Evolutionary conservation across 2,888 invertebrate genomes (phyloP).

Genomic region (Andrena hattorfiana): DNA sequence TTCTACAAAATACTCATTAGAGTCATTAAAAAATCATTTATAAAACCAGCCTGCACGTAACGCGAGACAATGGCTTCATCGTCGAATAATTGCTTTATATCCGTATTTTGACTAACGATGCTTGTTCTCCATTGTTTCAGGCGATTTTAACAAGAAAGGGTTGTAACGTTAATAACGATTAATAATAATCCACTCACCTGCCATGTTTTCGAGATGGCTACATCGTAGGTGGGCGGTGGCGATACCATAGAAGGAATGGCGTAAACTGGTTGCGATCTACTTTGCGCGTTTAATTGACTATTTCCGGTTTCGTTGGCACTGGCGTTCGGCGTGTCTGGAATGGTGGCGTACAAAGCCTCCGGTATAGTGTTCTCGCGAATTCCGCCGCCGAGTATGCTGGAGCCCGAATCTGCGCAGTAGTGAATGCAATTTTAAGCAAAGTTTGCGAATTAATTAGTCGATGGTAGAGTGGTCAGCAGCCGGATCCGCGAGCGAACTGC

Average conservation of each 20-base stretch:
- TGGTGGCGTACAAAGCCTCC: slow-evolving; percentile 80
- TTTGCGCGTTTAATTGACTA: slow-evolving; percentile 69
- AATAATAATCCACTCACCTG: slow-evolving; percentile 75
- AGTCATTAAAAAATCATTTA: too few relatives aligned
- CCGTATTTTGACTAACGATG: neutral
- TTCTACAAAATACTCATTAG: too few relatives aligned
- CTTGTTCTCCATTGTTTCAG: neutral
- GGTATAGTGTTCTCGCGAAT: slow-evolving; percentile 79
- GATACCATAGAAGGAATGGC: slow-evolving; percentile 83
- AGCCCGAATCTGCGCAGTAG: slow-evolving; percentile 77
- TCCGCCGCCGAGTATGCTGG: slow-evolving; percentile 76
- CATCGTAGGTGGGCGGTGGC: slow-evolving; percentile 84
- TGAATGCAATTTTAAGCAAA: neutral
- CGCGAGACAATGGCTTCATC: neutral
- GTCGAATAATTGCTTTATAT: neutral
- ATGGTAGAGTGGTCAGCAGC: too few relatives aligned
- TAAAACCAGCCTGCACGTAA: too few relatives aligned
- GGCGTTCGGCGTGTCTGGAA: slow-evolving; percentile 76
- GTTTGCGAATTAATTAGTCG: neutral
- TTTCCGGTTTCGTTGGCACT: slow-evolving; percentile 69
- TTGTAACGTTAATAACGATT: neutral
- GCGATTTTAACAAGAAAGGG: neutral
- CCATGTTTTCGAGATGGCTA: slow-evolving; percentile 81
- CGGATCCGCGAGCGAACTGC: too few relatives aligned
- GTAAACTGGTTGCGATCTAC: slow-evolving; percentile 77